These are phyloP conservation scores for Calliopum simillimum DNA, from an alignment of 2,888 invertebrate species.

Conservation along the genomic window DNA sequence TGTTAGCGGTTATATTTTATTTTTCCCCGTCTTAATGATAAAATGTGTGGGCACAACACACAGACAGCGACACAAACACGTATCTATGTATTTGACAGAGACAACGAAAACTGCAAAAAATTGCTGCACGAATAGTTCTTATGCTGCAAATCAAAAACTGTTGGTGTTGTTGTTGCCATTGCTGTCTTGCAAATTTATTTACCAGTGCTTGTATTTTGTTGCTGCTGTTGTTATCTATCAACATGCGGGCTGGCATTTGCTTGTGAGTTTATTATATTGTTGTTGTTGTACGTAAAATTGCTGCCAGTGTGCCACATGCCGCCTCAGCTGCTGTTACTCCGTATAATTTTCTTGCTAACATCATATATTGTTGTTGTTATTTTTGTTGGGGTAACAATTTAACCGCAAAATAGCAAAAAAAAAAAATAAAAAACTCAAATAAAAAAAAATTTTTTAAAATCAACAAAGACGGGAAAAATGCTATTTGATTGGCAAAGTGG, in stretches of 20 bases:
- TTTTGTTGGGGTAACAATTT: conserved; percentile 13
- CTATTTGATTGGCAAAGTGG: background rate
- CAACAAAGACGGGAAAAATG: background rate
- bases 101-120: no score
- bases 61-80: no score
- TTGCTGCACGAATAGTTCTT: no score
- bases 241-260: background rate
- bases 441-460: conserved; percentile 1
- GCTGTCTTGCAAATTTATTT: background rate
- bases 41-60: no score
- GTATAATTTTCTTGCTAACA: no score
- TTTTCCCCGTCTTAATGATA: background rate
- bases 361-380: background rate
- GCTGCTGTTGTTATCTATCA: background rate
- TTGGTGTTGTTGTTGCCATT: conserved; percentile 4
- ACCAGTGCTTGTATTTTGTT: background rate
- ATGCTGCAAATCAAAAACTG: background rate
- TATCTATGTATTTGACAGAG: no score
- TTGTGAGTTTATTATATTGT: background rate
- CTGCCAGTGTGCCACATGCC: background rate
- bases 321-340: no score
- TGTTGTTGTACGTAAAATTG: background rate
- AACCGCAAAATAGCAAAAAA: conserved; percentile 12
- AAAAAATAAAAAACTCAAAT: background rate
- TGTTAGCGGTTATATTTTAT: background rate